These are phyloP conservation scores for Drosophila carrolli DNA, from an alignment of 1,140 invertebrate genomes.

Conservation along the genomic window DNA sequence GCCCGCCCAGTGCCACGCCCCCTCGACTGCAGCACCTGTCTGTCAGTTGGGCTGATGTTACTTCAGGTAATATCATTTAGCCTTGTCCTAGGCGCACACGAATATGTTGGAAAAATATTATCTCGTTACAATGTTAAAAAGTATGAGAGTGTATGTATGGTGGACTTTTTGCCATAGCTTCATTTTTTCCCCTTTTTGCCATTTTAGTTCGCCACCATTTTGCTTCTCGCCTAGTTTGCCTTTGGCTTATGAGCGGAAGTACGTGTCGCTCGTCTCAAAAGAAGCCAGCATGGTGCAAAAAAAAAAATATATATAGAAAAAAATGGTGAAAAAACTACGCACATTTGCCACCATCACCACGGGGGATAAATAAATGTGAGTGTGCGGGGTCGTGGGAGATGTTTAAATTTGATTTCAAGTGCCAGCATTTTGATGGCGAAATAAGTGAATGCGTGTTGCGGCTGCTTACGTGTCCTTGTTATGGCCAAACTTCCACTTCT, in stretches of 20 bases:
- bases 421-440: conserved; percentile 76
- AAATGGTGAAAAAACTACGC: conserved; percentile 46
- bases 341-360: conserved; percentile 44
- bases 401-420: conserved; percentile 82
- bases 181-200: conserved; percentile 19
- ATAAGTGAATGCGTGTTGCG: conserved; percentile 81
- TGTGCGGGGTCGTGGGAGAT: conserved; percentile 29
- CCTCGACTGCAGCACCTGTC: conserved; percentile 35
- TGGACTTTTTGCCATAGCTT: background rate
- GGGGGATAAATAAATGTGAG: conserved; percentile 54
- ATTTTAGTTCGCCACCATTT: conserved; percentile 43
- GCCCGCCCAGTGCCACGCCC: conserved; percentile 3
- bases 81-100: conserved; percentile 47
- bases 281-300: conserved; percentile 16
- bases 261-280: conserved; percentile 63
- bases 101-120: conserved; percentile 81
- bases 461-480: conserved; percentile 70
- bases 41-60: conserved; percentile 80
- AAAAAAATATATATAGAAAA: conserved; percentile 15
- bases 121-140: conserved; percentile 74
- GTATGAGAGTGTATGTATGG: background rate
- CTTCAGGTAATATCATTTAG: conserved; percentile 83
- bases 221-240: conserved; percentile 62
- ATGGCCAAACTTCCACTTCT: conserved; percentile 7
- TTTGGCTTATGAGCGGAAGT: conserved; percentile 76